Conservation (phyloP, 1,140 invertebrate genomes). For the Dryas iulia region DNA sequence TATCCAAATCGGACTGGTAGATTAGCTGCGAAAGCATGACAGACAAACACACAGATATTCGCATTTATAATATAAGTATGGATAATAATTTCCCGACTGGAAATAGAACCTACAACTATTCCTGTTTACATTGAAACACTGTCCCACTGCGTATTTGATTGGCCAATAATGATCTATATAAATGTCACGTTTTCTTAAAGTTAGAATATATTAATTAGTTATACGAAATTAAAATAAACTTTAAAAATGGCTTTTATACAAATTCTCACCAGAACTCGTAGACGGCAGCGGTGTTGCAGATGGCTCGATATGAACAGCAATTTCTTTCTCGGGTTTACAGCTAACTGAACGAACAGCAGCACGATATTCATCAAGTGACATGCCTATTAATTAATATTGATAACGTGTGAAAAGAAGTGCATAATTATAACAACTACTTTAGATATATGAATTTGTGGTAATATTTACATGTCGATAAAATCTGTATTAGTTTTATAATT, state of each 20-base stretch:
- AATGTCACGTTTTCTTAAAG: neutral
- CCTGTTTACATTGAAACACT: too few species aligned
- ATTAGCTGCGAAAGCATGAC: too few species aligned
- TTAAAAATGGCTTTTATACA: neutral
- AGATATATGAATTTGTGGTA: too few species aligned
- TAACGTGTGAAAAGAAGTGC: neutral
- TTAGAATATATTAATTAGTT: neutral
- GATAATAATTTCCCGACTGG: too few species aligned
- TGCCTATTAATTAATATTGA: conserved; percentile 38
- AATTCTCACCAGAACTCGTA: conserved; percentile 52
- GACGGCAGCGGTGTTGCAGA: conserved; percentile 52
- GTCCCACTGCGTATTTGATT: too few species aligned
- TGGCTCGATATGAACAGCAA: conserved; percentile 51
- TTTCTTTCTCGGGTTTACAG: conserved; percentile 50
- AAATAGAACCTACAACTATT: too few species aligned
- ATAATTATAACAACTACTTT: neutral
- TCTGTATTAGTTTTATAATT: too few species aligned
- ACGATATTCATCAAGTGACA: conserved; percentile 58
- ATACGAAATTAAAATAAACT: too few species aligned
- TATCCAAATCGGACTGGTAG: too few species aligned
- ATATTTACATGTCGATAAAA: too few species aligned
- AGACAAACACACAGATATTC: too few species aligned
- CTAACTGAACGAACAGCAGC: conserved; percentile 54
- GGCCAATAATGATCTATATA: neutral
- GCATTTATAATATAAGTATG: too few species aligned